Base-by-base conservation (phyloP, 1,140 invertebrate genomes). In the Hyphantria cunea region DNA sequence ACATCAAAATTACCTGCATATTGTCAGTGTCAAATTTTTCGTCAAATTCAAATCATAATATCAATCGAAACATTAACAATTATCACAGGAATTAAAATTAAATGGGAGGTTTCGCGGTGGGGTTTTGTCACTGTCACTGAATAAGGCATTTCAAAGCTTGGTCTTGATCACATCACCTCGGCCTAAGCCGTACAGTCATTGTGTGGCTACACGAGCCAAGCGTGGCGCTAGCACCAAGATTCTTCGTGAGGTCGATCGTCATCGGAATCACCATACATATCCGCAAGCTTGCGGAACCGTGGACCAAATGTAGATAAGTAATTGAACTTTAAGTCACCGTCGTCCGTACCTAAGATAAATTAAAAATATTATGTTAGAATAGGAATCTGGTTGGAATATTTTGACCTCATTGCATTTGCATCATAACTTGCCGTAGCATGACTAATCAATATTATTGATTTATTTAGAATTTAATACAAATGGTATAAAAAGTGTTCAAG, bases 221-320 rank as follows among this genome's bases (percentile, higher is more conserved):
- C 80, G 79, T 77, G 82, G 66, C 72, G 89, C 90, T 92, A 96
- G 93, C 95, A 96, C 95, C 95, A 96, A 53, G 94, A 95, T 82
- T 96, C 95, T 76, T 95, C 94, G 54, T 94, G 94, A 10, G 94
- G 93, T 55, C 94, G 92, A 48, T 96, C 95, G 75, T 97, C 96
- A 11, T 96, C 95, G 66, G 96, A 95, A 78, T 97, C 96, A 11
- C 97, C 97, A 86, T 99, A 99, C 97, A 99, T 99, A 79, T 99
- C 97, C 7, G 98, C 98, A 54, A 99, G 92, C 81, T 99, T 99
- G 70, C 97, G 94, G 93, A 99, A 99, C 59, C 98, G 93, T 34
- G 98, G 98, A 33, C 98, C 98, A 91, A 99, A 99, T 78, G 97
- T 97, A 31, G 98, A 98, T 70, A 99, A 92, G 91, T 99, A 98